Conservation (phyloP, 2,113 vertebrate species). For the Microcebus griseorufus region DNA sequence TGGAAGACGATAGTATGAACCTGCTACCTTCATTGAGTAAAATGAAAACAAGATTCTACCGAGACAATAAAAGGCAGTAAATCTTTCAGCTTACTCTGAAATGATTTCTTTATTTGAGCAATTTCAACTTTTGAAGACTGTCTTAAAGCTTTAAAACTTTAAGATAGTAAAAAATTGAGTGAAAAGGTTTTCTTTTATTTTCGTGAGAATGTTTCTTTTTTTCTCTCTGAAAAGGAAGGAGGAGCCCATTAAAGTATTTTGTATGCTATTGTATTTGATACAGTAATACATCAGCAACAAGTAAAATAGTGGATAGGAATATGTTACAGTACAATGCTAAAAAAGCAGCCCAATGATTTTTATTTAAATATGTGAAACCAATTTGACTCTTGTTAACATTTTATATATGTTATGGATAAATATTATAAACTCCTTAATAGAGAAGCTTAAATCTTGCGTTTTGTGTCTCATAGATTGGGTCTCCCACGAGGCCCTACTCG, state of each 20-base stretch:
- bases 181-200: neutral
- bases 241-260: neutral
- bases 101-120: neutral
- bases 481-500: neutral
- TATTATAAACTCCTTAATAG: neutral
- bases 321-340: neutral
- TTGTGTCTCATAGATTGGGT: neutral
- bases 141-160: neutral
- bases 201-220: neutral
- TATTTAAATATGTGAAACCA: neutral
- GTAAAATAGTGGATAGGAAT: neutral
- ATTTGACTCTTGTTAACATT: slow-evolving; percentile 21
- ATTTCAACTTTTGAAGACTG: neutral
- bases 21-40: neutral
- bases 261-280: accelerated
- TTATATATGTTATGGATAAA: neutral
- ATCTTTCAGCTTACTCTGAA: neutral
- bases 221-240: neutral
- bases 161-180: neutral
- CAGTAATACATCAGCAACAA: neutral
- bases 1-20: neutral
- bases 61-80: neutral
- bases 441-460: neutral
- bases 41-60: neutral
- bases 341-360: neutral